Conservation (phyloP, 2,113 vertebrate species). For the Ammospiza caudacuta region DNA sequence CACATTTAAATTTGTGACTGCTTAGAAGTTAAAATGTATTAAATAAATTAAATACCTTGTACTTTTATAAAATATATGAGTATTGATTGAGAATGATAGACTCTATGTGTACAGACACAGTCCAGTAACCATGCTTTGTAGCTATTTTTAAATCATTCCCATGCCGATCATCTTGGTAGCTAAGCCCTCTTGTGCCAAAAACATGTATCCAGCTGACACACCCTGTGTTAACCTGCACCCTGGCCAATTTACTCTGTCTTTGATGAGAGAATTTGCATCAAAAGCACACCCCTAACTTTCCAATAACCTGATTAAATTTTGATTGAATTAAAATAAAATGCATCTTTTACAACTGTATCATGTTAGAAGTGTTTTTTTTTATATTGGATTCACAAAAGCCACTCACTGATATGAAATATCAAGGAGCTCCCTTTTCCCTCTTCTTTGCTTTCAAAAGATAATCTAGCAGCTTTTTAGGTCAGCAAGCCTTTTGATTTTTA, state of each 20-base stretch:
- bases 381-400: not conserved
- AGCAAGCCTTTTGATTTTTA: not conserved
- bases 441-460: not conserved
- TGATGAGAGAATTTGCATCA: not conserved
- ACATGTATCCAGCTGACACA: not conserved
- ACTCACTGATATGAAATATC: not conserved
- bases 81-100: not conserved
- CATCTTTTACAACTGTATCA: not conserved
- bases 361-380: not conserved
- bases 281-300: not conserved
- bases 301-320: not conserved
- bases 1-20: not conserved
- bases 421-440: not conserved
- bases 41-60: not conserved
- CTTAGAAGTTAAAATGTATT: not conserved
- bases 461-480: not conserved
- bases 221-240: not conserved
- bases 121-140: not conserved
- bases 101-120: not conserved
- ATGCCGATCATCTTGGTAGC: not conserved
- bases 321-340: not conserved
- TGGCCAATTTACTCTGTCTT: not conserved
- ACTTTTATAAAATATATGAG: not conserved
- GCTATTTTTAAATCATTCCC: not conserved
- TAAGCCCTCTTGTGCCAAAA: not conserved